Conservation (phyloP, 2,113 vertebrate genomes). For the Hipposideros armiger region DNA sequence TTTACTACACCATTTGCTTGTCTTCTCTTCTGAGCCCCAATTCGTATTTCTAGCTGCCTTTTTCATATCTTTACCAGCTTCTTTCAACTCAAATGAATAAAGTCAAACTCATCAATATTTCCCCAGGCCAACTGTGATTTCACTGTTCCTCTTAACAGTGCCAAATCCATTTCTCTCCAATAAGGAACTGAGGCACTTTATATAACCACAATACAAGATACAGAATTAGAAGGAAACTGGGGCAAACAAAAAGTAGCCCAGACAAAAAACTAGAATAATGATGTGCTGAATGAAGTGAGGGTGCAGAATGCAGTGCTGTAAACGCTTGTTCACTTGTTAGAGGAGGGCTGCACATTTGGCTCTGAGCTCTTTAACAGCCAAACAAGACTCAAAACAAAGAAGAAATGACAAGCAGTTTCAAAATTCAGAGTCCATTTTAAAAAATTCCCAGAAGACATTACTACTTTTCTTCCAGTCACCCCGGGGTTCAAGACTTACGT, state of each 20-base stretch:
- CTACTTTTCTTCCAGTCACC: background rate
- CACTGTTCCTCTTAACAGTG: background rate
- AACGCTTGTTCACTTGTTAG: background rate
- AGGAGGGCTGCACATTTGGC: background rate
- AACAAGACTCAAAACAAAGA: background rate
- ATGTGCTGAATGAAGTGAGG: background rate
- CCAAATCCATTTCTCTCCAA: slow-evolving; percentile 19
- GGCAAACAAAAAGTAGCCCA: background rate
- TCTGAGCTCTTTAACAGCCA: background rate
- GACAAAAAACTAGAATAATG: slow-evolving; percentile 43
- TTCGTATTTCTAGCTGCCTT: background rate
- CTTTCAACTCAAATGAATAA: background rate
- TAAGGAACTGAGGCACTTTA: background rate
- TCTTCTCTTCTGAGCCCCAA: background rate
- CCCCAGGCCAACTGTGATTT: background rate
- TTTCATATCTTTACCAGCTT: background rate
- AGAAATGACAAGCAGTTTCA: slow-evolving; percentile 8
- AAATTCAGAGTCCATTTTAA: background rate
- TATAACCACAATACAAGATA: slow-evolving; percentile 16
- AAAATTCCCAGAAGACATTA: background rate
- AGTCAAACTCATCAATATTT: background rate
- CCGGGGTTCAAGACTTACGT: background rate
- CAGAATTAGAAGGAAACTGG: slow-evolving; percentile 53
- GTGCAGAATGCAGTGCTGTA: background rate
- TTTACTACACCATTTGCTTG: background rate